A percentile compares a stretch with the other conserved stretches of the same genome.
Evolutionary conservation across 2,113 vertebrate genomes (phyloP).

Genomic region (Melanocharis versteri): DNA sequence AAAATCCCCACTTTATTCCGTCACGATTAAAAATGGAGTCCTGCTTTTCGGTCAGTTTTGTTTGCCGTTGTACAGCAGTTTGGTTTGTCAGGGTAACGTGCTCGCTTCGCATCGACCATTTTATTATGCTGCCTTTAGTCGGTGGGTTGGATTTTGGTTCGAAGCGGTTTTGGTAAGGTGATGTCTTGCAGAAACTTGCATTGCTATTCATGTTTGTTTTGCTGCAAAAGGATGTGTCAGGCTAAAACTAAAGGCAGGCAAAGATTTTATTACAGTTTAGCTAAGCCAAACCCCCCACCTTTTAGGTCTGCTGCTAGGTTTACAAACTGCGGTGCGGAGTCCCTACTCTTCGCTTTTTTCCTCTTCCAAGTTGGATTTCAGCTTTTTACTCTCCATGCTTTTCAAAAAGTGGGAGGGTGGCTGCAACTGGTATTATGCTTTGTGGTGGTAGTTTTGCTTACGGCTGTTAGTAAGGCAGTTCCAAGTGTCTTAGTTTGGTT

Average conservation of each 20-base stretch:
- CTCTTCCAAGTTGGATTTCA: background rate
- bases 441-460: background rate
- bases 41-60: background rate
- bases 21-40: constrained; percentile 1
- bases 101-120: background rate
- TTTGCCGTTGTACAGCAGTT: background rate
- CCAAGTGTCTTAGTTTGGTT: background rate
- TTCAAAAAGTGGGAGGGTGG: background rate
- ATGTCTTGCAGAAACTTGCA: background rate
- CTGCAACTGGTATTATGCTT: background rate
- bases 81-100: background rate
- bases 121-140: background rate
- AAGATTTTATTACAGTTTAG: background rate
- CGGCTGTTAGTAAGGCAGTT: background rate
- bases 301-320: background rate
- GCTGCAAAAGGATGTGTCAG: background rate
- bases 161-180: background rate
- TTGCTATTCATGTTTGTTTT: background rate
- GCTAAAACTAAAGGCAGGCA: background rate
- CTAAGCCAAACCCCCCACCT: accelerated
- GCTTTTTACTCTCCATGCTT: background rate
- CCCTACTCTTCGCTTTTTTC: background rate
- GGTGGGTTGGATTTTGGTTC: background rate
- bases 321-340: accelerated
- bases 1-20: background rate